Evolutionary conservation across 2,113 vertebrate species (phyloP).

Genomic region (Fulica atra): DNA sequence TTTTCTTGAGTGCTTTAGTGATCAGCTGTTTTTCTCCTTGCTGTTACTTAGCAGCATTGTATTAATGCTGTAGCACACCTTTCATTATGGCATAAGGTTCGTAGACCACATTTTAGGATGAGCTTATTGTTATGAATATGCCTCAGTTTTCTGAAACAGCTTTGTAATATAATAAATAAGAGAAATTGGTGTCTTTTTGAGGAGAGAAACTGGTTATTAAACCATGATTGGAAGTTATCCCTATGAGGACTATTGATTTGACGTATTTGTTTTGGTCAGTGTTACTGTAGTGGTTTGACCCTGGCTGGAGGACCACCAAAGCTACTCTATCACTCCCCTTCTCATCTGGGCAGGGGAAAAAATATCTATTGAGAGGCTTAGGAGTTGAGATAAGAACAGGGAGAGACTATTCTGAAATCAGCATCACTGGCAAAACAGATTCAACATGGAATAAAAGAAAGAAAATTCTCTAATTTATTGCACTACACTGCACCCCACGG

Average conservation of each 20-base stretch:
- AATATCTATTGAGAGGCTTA: too few species aligned
- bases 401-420: too few species aligned
- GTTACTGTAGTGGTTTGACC: too few species aligned
- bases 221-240: neutral
- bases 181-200: neutral
- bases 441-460: too few species aligned
- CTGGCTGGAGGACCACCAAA: too few species aligned
- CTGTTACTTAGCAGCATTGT: neutral
- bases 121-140: neutral
- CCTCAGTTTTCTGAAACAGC: neutral
- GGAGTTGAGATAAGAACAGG: too few species aligned
- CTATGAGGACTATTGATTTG: neutral
- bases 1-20: neutral
- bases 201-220: neutral
- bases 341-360: too few species aligned
- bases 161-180: neutral
- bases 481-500: too few species aligned
- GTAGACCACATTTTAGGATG: neutral
- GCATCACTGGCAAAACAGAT: too few species aligned
- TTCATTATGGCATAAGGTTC: neutral
- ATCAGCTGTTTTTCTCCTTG: neutral
- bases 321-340: too few species aligned
- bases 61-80: neutral
- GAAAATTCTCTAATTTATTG: too few species aligned
- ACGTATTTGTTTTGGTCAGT: neutral